Evolutionary conservation across 2,888 invertebrate species (phyloP).

Genomic region (Agrotis segetum): DNA sequence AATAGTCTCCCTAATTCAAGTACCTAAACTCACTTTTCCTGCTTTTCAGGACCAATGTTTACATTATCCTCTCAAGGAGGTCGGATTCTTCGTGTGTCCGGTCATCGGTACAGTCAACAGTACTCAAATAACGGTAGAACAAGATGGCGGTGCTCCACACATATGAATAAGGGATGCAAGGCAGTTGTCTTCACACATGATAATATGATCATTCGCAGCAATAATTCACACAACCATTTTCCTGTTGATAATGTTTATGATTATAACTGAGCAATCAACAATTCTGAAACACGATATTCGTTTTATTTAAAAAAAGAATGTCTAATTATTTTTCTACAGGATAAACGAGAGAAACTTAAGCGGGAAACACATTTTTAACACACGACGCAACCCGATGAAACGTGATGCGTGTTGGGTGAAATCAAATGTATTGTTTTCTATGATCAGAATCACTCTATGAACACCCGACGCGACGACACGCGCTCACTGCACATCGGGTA

Average conservation of each 20-base stretch:
- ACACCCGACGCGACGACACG: too few relatives aligned
- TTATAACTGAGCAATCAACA: background rate
- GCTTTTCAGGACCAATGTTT: conserved; percentile 28
- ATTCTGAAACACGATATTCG: background rate
- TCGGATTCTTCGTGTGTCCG: conserved; percentile 26
- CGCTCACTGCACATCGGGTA: too few relatives aligned
- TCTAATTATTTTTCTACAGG: background rate
- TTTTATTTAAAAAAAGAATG: background rate
- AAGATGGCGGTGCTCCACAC: conserved; percentile 70
- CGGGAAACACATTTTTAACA: too few relatives aligned
- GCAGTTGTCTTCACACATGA: conserved; percentile 68
- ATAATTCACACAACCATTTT: conserved; percentile 64
- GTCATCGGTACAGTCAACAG: conserved; percentile 72
- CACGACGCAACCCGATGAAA: too few relatives aligned
- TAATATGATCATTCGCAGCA: conserved; percentile 58
- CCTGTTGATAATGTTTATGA: too few relatives aligned
- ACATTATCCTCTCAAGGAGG: conserved; percentile 22
- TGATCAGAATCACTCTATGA: too few relatives aligned
- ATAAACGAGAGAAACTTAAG: background rate
- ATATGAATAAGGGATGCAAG: conserved; percentile 65
- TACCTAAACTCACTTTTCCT: background rate
- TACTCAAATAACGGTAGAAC: conserved; percentile 59
- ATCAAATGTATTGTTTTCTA: too few relatives aligned
- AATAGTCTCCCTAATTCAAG: background rate
- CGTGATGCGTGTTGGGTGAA: too few relatives aligned